Evolutionary conservation across 2,113 vertebrate genomes (phyloP).

Genomic region (Conger conger): DNA sequence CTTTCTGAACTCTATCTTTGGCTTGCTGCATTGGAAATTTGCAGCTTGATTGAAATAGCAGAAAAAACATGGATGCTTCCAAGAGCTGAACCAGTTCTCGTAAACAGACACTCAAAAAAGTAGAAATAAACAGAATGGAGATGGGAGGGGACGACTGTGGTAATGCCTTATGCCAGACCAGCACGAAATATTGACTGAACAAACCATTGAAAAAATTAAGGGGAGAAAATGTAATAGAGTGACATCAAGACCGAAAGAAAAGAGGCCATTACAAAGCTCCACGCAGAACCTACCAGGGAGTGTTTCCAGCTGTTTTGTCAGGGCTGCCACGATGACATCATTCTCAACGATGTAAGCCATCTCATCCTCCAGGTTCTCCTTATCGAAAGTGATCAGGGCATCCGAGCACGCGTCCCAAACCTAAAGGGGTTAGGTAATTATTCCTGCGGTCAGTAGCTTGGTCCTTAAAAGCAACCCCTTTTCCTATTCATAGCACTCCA

Average conservation of each 20-base stretch:
- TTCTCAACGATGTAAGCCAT: constrained; percentile 98
- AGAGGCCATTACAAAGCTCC: not conserved
- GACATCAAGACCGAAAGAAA: constrained; percentile 19
- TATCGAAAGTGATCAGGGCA: constrained; percentile 94
- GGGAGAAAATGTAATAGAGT: constrained; percentile 15
- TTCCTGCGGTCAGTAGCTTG: constrained; percentile 53
- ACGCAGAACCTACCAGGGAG: constrained; percentile 81
- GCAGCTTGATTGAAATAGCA: constrained; percentile 62
- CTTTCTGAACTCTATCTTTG: constrained; percentile 38
- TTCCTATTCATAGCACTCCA: constrained; percentile 57
- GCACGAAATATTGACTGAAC: constrained; percentile 2
- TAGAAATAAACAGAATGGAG: constrained; percentile 59
- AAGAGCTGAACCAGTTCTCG: constrained; percentile 49
- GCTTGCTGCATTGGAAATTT: constrained; percentile 40
- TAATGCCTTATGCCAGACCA: constrained; percentile 49
- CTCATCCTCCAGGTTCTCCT: constrained; percentile 84
- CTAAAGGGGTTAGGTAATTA: constrained; percentile 72
- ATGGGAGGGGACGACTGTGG: constrained; percentile 59
- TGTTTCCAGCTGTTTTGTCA: constrained; percentile 84
- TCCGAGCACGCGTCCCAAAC: constrained; percentile 99
- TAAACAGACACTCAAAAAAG: constrained; percentile 52
- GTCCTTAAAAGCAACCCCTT: constrained; percentile 53
- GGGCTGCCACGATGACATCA: constrained; percentile 84
- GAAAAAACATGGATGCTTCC: constrained; percentile 58
- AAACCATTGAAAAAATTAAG: constrained; percentile 31